phyloP scores from a whole-genome alignment of 2,888 invertebrate genomes.

The Mythimna pallens region DNA sequence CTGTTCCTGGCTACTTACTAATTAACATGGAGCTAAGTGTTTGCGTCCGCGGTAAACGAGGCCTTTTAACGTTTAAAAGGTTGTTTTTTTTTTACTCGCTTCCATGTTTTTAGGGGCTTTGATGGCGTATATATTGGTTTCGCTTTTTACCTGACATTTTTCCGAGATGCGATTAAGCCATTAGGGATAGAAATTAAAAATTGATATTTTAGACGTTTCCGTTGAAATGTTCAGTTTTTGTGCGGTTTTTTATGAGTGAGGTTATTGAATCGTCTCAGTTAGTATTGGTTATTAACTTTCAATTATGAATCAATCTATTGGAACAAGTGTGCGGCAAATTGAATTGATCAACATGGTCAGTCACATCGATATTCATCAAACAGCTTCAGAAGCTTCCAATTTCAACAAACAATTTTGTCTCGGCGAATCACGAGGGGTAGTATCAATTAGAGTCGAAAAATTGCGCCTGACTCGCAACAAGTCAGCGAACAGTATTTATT shows the following conservation, averaged over 20 bases:
- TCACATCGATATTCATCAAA: constrained; percentile 18
- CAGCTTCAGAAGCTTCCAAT: constrained; percentile 17
- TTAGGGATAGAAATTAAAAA: constrained; percentile 73
- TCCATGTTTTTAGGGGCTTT: constrained; percentile 86
- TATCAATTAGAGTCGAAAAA: constrained; percentile 59
- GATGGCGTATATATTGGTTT: constrained; percentile 85
- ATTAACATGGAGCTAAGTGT: constrained; percentile 90
- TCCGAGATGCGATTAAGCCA: constrained; percentile 80
- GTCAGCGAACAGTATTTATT: constrained; percentile 84
- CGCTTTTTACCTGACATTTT: constrained; percentile 84
- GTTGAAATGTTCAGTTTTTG: constrained; percentile 38
- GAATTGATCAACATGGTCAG: constrained; percentile 7
- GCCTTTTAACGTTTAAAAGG: constrained; percentile 90
- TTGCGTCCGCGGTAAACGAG: constrained; percentile 90
- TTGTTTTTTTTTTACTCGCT: constrained; percentile 81
- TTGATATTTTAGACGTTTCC: constrained; percentile 61
- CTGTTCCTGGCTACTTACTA: constrained; percentile 89
- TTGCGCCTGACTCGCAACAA: constrained; percentile 62
- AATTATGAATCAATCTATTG: constrained; percentile 31
- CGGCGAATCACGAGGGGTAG: constrained; percentile 46
- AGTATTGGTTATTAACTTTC: constrained; percentile 7
- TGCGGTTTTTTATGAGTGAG: constrained; percentile 31
- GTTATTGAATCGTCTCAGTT: constrained; percentile 24
- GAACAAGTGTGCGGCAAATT: constrained; percentile 13
- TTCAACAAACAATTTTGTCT: constrained; percentile 50